Evolutionary conservation across 2,113 vertebrate species (phyloP), one percentile per base, ranked within the genome.

Genomic region (Sceloporus tristichus): DNA sequence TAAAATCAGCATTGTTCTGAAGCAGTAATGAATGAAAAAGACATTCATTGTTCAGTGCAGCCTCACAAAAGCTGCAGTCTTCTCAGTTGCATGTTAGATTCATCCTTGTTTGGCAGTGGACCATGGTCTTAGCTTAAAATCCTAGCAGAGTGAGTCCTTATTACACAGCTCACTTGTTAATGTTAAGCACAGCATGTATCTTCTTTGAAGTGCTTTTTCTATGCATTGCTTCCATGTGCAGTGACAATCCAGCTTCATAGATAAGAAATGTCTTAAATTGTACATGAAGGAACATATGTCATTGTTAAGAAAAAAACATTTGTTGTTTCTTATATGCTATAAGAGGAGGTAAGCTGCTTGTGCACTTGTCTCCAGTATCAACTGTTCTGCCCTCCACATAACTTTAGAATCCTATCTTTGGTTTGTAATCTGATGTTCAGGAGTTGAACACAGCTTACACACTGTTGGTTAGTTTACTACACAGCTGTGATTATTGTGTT

Each of bases 321-420:
- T 90, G 19, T 82, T 88, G 16, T 78, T 88, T 25, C 27, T 77
- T 86, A 29, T n/a, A 78, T 6, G 14, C 90, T 82, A 85, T 29
- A 89, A 90, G 83, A 86, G 27, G 38, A 68, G 74, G 71, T 89
- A 54, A 5, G 7, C 0, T 81, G 16, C 38, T 78, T 40, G 4
- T 79, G 5, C 54, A 23, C 1, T 42, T 14, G 86, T 77, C 18
- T 89, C 84, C 16, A 29, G 0, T 78, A 56, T 85, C 66, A 89
- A 19, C 62, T 89, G n/a, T 27, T 82, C 29, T 79, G 82, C 19
- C 3, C 87, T 87, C 6, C 62, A 0, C 77, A 54, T 53, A 88
- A 91, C 23, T 62, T 92, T 79, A 85, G 65, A 79, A 82, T 4
- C 14, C 90, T 90, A 13, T 88, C 91, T 92, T 83, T 89, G 70